Percentiles rank a stretch among this genome's conserved stretches.
These are phyloP conservation scores for Recurvirostra avosetta DNA, from an alignment of 2,113 vertebrate species.

Conservation along the genomic window DNA sequence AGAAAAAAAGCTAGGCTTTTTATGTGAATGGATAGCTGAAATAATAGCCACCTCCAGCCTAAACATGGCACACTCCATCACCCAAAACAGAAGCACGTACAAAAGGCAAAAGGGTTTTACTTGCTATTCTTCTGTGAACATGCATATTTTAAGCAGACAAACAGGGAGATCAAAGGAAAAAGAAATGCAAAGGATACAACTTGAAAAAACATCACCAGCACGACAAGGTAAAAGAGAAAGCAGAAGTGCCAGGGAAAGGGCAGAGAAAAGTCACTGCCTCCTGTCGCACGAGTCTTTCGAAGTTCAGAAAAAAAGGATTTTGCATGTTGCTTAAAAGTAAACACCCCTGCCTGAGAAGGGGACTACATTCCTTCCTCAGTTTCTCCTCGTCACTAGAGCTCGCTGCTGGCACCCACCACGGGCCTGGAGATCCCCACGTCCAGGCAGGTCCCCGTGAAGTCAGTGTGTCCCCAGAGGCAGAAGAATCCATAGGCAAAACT, in stretches of 20 bases:
- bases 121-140: neutral
- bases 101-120: neutral
- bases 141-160: slow-evolving; percentile 9
- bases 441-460: neutral
- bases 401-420: rapidly evolving
- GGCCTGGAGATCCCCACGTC: neutral
- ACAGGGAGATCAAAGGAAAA: slow-evolving; percentile 13
- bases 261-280: neutral
- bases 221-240: neutral
- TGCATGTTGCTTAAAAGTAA: neutral
- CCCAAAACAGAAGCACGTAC: neutral
- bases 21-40: neutral
- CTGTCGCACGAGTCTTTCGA: neutral
- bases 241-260: neutral
- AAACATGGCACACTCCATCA: neutral
- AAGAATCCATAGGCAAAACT: neutral
- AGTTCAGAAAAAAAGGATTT: neutral
- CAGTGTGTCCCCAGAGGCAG: neutral
- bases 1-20: neutral
- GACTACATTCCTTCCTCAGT: neutral
- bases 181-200: neutral
- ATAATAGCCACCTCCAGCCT: neutral
- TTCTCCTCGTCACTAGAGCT: neutral
- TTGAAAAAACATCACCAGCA: neutral
- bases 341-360: neutral